Evolutionary conservation across 2,888 invertebrate genomes (phyloP).

Genomic region (Zaprionus obscuricornis): DNA sequence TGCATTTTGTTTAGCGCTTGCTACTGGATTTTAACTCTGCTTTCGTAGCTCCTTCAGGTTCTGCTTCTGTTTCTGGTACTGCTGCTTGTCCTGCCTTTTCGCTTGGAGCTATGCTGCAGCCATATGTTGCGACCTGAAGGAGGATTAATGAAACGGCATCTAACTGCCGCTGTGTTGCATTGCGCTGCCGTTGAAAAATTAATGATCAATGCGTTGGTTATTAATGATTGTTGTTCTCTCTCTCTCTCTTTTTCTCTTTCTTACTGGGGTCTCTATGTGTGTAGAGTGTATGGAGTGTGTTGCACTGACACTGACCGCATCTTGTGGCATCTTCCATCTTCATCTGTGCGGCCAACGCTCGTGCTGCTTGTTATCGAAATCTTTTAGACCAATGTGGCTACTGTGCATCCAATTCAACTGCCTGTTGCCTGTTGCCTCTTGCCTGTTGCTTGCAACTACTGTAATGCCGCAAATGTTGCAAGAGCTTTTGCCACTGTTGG

Average conservation of each 20-base stretch:
- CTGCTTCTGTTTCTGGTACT: too few relatives aligned
- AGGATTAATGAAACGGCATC: slow-evolving; percentile 68
- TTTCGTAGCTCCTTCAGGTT: too few relatives aligned
- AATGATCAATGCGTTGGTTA: slow-evolving; percentile 72
- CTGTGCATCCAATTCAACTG: slow-evolving; percentile 53
- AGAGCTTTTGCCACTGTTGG: slow-evolving; percentile 16
- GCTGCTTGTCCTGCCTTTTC: slow-evolving; percentile 1
- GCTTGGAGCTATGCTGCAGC: slow-evolving; percentile 8
- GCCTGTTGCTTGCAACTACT: slow-evolving; percentile 5
- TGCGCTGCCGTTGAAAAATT: slow-evolving; percentile 68
- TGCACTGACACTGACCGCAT: too few relatives aligned
- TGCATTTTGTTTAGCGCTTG: slow-evolving; percentile 60
- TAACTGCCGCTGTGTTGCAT: slow-evolving; percentile 33
- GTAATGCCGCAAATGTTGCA: slow-evolving; percentile 6
- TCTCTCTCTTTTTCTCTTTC: not conserved
- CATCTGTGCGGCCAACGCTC: slow-evolving; percentile 38
- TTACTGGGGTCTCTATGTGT: slow-evolving; percentile 17
- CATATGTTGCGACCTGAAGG: slow-evolving; percentile 32
- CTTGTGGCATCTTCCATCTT: slow-evolving; percentile 47
- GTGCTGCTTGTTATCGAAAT: slow-evolving; percentile 63
- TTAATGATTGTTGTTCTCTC: slow-evolving; percentile 60
- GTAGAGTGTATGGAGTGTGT: too few relatives aligned
- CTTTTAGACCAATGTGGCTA: slow-evolving; percentile 73
- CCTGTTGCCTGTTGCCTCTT: slow-evolving; percentile 15
- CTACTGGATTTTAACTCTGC: slow-evolving; percentile 67